A percentile compares a stretch with the other conserved stretches of the same genome.
Conservation (phyloP, 1,140 invertebrate genomes). For the Ceratitis capitata region DNA sequence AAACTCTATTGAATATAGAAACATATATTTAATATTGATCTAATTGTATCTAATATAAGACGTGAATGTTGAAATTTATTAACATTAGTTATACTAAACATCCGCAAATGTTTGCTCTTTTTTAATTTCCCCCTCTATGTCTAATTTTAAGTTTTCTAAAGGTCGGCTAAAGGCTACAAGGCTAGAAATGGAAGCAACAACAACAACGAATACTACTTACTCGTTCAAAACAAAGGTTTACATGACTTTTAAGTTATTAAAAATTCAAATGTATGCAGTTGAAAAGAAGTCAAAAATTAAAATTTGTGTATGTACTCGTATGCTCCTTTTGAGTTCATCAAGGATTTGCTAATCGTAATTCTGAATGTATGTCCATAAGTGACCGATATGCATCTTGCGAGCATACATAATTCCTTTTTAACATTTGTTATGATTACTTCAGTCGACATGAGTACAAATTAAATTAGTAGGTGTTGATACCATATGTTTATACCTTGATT, state of each 20-base stretch:
- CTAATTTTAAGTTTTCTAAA: not conserved
- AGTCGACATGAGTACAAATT: not conserved
- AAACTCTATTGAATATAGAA: constrained; percentile 24
- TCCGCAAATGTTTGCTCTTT: not conserved
- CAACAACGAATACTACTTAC: not conserved
- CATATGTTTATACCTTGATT: not conserved
- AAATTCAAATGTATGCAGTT: not conserved
- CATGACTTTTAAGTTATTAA: no score
- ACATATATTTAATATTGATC: constrained; percentile 25
- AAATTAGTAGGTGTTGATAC: not conserved
- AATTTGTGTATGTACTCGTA: not conserved
- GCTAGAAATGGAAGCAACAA: not conserved
- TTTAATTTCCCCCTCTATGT: no score
- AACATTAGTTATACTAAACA: not conserved
- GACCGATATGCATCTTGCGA: no score
- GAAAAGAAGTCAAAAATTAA: not conserved
- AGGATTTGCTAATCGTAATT: no score
- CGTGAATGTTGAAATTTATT: constrained; percentile 20
- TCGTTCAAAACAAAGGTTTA: no score
- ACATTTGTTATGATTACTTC: not conserved
- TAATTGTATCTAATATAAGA: constrained; percentile 33
- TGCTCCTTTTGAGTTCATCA: no score
- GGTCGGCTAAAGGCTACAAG: not conserved
- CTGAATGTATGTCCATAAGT: no score
- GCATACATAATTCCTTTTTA: not conserved